These are phyloP conservation scores for Heteromyza rotundicornis DNA, from an alignment of 2,888 invertebrate genomes.

Conservation along the genomic window DNA sequence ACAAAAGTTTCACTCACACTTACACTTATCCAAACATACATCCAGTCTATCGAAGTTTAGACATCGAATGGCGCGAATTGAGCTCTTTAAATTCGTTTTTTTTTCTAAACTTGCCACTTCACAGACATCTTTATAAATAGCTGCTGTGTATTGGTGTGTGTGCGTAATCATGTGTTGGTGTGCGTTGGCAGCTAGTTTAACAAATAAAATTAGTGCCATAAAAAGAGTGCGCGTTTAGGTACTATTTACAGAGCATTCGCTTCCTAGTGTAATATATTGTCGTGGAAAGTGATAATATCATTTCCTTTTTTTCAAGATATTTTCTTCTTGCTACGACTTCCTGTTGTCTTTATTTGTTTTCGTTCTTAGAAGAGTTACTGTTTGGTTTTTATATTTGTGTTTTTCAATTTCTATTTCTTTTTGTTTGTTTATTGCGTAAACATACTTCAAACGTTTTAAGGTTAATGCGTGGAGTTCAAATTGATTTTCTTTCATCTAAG, in stretches of 20 bases:
- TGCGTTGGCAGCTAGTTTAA: constrained; percentile 39
- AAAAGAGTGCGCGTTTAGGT: constrained; percentile 31
- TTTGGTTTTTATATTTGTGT: constrained; percentile 4
- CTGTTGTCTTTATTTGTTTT: background rate
- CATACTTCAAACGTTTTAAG: background rate
- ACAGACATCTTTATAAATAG: too few relatives aligned
- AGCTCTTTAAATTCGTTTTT: too few relatives aligned
- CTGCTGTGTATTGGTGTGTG: too few relatives aligned
- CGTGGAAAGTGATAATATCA: too few relatives aligned
- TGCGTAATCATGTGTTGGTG: constrained; percentile 11
- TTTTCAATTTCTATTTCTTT: background rate
- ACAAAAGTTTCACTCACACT: too few relatives aligned
- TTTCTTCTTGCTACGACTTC: background rate
- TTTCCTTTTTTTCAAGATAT: too few relatives aligned
- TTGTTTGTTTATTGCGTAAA: constrained; percentile 9
- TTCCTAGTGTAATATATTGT: too few relatives aligned
- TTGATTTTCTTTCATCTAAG: too few relatives aligned
- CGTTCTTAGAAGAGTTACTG: background rate
- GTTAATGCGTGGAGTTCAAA: background rate
- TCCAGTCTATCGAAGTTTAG: too few relatives aligned
- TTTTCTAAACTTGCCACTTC: too few relatives aligned
- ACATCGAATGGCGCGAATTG: too few relatives aligned
- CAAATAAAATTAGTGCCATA: constrained; percentile 51
- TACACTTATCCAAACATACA: too few relatives aligned
- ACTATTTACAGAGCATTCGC: background rate